Base-by-base conservation (phyloP, 1,140 invertebrate genomes). In the Zaprionus capensis region DNA sequence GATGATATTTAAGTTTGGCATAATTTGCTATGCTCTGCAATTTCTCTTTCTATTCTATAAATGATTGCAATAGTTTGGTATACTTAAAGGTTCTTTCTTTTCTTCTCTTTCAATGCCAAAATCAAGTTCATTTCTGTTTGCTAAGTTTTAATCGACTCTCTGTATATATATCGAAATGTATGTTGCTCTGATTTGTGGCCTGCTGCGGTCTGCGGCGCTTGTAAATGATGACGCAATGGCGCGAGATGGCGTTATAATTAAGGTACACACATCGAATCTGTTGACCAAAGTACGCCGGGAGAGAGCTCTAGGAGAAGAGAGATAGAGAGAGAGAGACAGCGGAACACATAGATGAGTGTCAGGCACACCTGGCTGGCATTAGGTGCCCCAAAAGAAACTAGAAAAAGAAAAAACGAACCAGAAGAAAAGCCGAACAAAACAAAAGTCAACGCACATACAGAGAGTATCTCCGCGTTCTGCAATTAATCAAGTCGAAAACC, bases 191-290 rank as follows among this genome's bases (percentile, higher is more conserved):
- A 66, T 66, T 61, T 31, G 41, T 46, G 41, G n/a, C n/a, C n/a
- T 11, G n/a, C 20, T 62, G 36, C 15, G 7, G 38, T 34, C 22
- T 49, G 59, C 62, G 78, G 67, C 82, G 82, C 76, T 84, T 59
- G 53, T 86, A 82, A 85, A 85, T 85, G 83, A 82, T 87, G 82
- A 87, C 72, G 84, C 83, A 87, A 72, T n/a, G 41, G 17, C 68
- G 80, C 83, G 73, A 51, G 46, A 87, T 87, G 80, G 83, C 83
- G 80, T 87, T 87, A 87, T 87, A 87, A 87, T 87, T 87, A 88
- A 83, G 83, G 83, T 86, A 77, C 61, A 73, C 83, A 71, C 83
- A 79, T 82, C 71, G 70, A 76, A 81, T 81, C 74, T 57, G 31
- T 14, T 38, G 36, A 38, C 36, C 36, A 15, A 57, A 58, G 55